Evolutionary conservation across 2,888 invertebrate species (phyloP), one percentile per base, ranked within the genome.

Genomic region (Ormyrus pomaceus): DNA sequence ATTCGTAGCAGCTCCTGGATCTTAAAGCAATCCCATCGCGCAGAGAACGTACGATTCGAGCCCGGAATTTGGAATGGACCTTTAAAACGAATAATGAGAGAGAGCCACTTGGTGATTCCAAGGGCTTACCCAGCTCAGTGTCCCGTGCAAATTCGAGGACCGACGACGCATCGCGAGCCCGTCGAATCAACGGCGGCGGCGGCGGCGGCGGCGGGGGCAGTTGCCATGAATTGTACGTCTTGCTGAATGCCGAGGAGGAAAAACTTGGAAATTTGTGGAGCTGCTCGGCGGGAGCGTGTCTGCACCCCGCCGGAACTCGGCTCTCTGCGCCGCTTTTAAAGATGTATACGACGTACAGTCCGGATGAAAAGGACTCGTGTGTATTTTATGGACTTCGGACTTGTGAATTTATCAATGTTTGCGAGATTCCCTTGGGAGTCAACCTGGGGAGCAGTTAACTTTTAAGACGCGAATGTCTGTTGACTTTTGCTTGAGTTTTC

Each of bases 101-200:
- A 64, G 19, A 50, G 11, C 72, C 72, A 76, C 76, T 80, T 77
- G 80, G 50, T 66, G 62, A 80, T 80, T 80, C 80, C 72, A 53
- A 46, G 51, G 74, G 64, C 48, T 62, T 58, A 64, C 50, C 34
- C 69, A 11, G 13, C 55, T 51, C 72, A 56, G 71, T n/a, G 66
- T 71, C 71, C 66, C 71, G 61, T 72, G 62, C 72, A 76, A 72
- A 80, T 80, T 77, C 76, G 34, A 19, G 19, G 19, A 45, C 66
- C 61, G 13, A 53, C 77, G 77, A 62, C 71, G 65, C 50, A 48
- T 34, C 53, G 66, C 53, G 77, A 59, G 46, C 58, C 46, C 72
- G 53, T 73, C 46, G 64, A 64, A 64, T 73, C 46, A 64, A 48
- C 34, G 51, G 50, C 46, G 51, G 45, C 48, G 53, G 51, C 46